Evolutionary conservation across 92 coral and sea anemone genomes (phyloP).

Genomic region (Meandrina meandrites): DNA sequence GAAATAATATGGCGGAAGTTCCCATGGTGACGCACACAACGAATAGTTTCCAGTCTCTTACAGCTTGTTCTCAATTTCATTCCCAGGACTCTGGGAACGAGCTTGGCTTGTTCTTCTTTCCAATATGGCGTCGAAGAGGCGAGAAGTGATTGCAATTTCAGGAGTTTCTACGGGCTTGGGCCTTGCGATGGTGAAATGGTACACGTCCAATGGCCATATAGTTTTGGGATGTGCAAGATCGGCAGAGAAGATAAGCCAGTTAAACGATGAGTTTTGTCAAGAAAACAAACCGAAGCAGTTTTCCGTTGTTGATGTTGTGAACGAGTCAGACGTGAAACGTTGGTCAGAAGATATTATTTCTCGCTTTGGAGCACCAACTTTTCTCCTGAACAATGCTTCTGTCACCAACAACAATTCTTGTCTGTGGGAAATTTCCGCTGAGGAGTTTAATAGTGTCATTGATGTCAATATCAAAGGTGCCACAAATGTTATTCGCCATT

Average conservation of each 20-base stretch:
- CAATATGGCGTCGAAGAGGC: conserved; percentile 29
- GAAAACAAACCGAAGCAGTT: conserved; percentile 59
- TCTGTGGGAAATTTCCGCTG: conserved; percentile 70
- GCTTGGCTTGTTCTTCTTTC: too few relatives aligned
- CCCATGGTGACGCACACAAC: conserved; percentile 27
- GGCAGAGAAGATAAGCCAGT: conserved; percentile 49
- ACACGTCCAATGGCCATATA: conserved; percentile 58
- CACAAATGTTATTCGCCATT: conserved; percentile 74
- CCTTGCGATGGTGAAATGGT: conserved; percentile 77
- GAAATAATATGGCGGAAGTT: conserved; percentile 13
- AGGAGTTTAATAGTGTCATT: conserved; percentile 70
- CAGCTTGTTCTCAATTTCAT: too few relatives aligned
- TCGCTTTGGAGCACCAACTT: conserved; percentile 72
- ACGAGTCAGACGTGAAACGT: conserved; percentile 44
- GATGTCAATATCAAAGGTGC: conserved; percentile 85
- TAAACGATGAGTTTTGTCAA: conserved; percentile 56
- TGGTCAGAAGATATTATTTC: conserved; percentile 64
- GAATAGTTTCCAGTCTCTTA: conserved; percentile 7
- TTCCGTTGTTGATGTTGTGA: conserved; percentile 62
- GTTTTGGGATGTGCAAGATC: conserved; percentile 77
- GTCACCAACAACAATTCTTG: conserved; percentile 40
- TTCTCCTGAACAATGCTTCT: conserved; percentile 78
- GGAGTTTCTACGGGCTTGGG: conserved; percentile 79
- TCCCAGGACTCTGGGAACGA: too few relatives aligned
- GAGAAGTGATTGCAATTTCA: conserved; percentile 60